Evolutionary conservation across 1,140 invertebrate species (phyloP), one percentile per base, ranked within the genome.

Genomic region (Triops longicaudatus): DNA sequence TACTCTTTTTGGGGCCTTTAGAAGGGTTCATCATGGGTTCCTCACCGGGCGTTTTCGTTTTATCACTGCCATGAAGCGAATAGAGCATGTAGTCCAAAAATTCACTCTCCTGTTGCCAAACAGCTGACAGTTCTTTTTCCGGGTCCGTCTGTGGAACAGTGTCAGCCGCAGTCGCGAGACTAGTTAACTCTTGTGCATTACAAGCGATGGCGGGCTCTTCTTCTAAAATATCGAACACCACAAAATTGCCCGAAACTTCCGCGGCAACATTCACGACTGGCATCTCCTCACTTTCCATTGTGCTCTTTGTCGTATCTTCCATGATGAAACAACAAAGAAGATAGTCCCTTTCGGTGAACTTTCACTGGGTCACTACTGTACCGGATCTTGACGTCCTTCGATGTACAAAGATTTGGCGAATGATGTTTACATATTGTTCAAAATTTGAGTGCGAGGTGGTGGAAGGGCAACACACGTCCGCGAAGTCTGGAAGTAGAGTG

Each of bases 71-170:
- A 41, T 72, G 82, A 31, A 82, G 81, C 17, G 82, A 82, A 72
- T 80, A 81, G 44, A 83, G 81, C 78, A 81, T 80, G 80, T 83
- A 83, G 72, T 82, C 83, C 26, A 82, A 76, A 75, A 82, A 81
- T 26, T 81, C 81, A 26, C 81, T 79, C 72, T 81, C 81, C 73
- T 81, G 78, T 78, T 81, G 78, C 50, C 80, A 86, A 5, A 88
- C 86, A 74, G 89, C 88, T 73, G 72, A 71, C 41, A 31, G 26
- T 22, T 73, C 76, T n/a, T 63, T 63, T 22, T 63, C 50, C 50
- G 50, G 50, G 1, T 63, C 50, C 14, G 17, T 9, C 50, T 22
- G 50, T 17, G 50, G 50, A 63, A 22, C 50, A 63, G 10, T 17
- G 5, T 22, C 50, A 63, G 50, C 9, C 22, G 50, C 50, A 17